Base-by-base conservation (phyloP, 2,113 vertebrate genomes). In the Blennius ocellaris region DNA sequence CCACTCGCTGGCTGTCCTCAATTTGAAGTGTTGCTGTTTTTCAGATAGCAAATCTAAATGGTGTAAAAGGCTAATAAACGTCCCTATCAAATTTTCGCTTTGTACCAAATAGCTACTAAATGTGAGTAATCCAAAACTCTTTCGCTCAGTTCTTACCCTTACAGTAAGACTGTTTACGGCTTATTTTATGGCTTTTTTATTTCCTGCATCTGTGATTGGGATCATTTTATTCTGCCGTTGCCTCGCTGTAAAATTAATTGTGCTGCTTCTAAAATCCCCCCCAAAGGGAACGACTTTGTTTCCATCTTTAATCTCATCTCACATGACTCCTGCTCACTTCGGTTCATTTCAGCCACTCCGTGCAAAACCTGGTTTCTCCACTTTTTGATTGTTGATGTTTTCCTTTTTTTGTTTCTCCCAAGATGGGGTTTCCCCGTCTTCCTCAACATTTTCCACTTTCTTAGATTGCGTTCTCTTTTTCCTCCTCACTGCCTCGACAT, bases 261-360 rank as follows among this genome's bases (percentile, higher is more conserved):
- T 16, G 1, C 53, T 58, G 53, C 75, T 64, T 67, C 68, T 41
- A 36, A 60, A 73, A 78, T 78, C 21, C 75, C 64, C 76, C 76
- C 51, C 16, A 45, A 52, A 65, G 68, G 68, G 49, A 79, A 58
- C 52, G 41, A 76, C 59, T 37, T 11, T 64, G 40, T 80, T 82
- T 58, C 21, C 77, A 74, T 75, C 73, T 53, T 73, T 52, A 30
- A 71, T 81, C 73, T 76, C 52, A 78, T 87, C 73, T 76, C 40
- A 45, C 50, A 76, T 82, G 71, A 83, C 79, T 85, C 21, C 69
- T 55, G 52, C 80, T 84, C 72, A 73, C 66, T 70, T 70, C 38
- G 17, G 43, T 64, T 90, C 56, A 62, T 65, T 75, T 80, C n/a
- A 71, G 69, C 12, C 62, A 60, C 38, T 54, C 50, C 2, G 6